Evolutionary conservation across 2,113 vertebrate genomes (phyloP).

Genomic region (Pao palembangensis): DNA sequence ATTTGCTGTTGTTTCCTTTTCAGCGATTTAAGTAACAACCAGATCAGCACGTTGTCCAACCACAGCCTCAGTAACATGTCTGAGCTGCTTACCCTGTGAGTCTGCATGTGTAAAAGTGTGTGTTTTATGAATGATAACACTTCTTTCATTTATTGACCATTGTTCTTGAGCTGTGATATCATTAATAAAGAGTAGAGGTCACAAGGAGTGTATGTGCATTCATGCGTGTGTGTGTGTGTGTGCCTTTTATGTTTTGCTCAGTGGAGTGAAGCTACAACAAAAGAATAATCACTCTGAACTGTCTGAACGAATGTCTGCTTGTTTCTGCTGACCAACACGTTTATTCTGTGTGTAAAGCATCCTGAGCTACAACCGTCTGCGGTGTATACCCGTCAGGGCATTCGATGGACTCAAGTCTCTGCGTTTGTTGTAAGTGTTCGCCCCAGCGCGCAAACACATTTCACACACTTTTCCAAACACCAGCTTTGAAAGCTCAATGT

Average conservation of each 20-base stretch:
- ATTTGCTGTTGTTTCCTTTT: constrained; percentile 73
- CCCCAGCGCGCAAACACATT: neutral
- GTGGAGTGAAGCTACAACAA: constrained; percentile 10
- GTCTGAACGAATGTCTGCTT: neutral
- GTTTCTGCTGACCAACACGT: constrained; percentile 29
- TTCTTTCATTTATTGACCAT: neutral
- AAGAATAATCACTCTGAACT: constrained; percentile 1
- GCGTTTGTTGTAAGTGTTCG: constrained; percentile 85
- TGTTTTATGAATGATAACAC: neutral
- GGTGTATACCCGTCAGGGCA: constrained; percentile 86
- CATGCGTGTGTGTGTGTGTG: constrained; percentile 2
- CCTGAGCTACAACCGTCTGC: constrained; percentile 92
- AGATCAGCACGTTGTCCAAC: constrained; percentile 98
- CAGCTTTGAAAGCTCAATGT: no score
- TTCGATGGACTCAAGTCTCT: constrained; percentile 91
- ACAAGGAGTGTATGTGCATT: constrained; percentile 10
- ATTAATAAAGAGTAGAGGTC: no score
- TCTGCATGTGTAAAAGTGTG: constrained; percentile 60
- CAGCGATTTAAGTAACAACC: constrained; percentile 99
- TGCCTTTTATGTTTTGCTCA: constrained; percentile 3
- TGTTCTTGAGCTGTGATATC: no score
- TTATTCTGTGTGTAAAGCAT: constrained; percentile 78
- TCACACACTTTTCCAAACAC: neutral
- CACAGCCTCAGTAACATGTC: constrained; percentile 99
- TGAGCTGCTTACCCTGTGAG: constrained; percentile 98